Evolutionary conservation across 2,113 vertebrate genomes (phyloP).

Genomic region (Prionailurus viverrinus): DNA sequence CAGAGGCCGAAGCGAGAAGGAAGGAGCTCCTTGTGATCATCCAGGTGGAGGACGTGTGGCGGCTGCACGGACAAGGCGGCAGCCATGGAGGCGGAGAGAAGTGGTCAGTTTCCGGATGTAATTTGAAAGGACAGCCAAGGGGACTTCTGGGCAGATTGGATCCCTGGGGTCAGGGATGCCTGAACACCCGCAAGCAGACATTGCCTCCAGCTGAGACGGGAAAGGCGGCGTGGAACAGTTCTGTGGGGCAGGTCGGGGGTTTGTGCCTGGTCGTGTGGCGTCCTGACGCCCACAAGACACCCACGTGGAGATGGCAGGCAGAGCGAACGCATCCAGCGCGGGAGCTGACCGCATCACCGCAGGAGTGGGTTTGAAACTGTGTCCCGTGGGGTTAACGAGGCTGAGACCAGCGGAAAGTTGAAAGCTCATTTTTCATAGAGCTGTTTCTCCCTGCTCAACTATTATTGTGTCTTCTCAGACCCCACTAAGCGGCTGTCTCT

Average conservation of each 20-base stretch:
- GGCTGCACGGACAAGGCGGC: rapidly evolving
- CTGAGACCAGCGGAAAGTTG: not conserved
- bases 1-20: not conserved
- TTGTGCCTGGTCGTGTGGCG: not conserved
- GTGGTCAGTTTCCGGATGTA: not conserved
- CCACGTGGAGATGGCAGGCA: not conserved
- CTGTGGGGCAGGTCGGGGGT: not conserved
- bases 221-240: not conserved
- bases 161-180: not conserved
- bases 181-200: not conserved
- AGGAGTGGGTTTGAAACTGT: not conserved
- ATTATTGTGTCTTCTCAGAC: not conserved
- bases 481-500: not conserved
- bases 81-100: rapidly evolving
- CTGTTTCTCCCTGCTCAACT: not conserved
- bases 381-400: not conserved
- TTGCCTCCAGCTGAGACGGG: rapidly evolving
- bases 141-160: not conserved
- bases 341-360: not conserved
- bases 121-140: not conserved
- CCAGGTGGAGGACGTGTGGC: not conserved
- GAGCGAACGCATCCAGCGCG: not conserved
- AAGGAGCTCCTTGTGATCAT: not conserved
- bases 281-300: too few species aligned
- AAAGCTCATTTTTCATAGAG: not conserved